A percentile compares a stretch with the other conserved stretches of the same genome.
Conservation (phyloP, 2,113 vertebrate species). For the Riparia riparia region DNA sequence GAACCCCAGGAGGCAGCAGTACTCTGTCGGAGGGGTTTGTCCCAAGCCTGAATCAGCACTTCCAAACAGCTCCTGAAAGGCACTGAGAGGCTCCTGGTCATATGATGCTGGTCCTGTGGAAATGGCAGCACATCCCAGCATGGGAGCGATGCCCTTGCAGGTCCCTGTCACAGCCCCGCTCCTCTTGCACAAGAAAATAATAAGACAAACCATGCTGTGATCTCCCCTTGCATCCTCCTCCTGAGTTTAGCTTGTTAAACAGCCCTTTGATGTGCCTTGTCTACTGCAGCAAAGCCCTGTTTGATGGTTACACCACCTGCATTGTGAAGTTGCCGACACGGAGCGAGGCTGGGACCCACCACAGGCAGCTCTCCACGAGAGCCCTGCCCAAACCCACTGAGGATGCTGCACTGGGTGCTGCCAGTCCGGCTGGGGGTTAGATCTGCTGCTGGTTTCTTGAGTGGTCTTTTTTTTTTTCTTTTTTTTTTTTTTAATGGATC, state of each 20-base stretch:
- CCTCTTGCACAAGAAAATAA: fast-evolving
- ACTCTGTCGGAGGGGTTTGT: neutral
- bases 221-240: neutral
- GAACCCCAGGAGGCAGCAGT: neutral
- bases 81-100: neutral
- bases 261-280: neutral
- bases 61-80: neutral
- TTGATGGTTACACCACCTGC: neutral
- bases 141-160: fast-evolving
- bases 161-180: neutral
- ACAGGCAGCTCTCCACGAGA: neutral
- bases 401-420: neutral
- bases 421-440: neutral
- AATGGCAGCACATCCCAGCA: neutral
- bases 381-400: neutral
- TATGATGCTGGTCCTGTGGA: neutral
- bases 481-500: neutral
- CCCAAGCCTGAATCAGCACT: neutral
- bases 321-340: fast-evolving
- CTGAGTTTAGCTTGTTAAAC: neutral
- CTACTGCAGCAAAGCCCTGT: neutral
- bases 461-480: neutral
- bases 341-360: neutral
- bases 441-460: neutral
- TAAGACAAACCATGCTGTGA: neutral